A percentile compares a stretch with the other conserved stretches of the same genome.
These are phyloP conservation scores for Atrina japonica DNA, from an alignment of 2,888 invertebrate genomes.

Conservation along the genomic window DNA sequence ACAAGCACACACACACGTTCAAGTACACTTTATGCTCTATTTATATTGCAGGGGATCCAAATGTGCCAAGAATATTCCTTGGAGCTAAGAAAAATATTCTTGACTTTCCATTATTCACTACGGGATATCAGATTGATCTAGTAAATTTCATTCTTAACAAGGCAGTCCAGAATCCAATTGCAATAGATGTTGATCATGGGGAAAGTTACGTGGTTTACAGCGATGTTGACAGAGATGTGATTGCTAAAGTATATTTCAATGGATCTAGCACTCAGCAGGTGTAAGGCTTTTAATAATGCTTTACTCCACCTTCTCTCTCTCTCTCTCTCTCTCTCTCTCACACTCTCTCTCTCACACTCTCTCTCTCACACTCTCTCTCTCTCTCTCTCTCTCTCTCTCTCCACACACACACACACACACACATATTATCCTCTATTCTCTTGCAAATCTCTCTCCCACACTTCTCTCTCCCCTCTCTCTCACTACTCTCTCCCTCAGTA, in stretches of 20 bases:
- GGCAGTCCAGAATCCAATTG: neutral
- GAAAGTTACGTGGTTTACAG: slow-evolving; percentile 9
- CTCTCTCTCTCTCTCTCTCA: too few relatives aligned
- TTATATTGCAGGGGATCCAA: slow-evolving; percentile 16
- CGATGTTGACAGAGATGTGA: slow-evolving; percentile 17
- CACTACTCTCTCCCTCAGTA: too few relatives aligned
- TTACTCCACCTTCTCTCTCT: too few relatives aligned
- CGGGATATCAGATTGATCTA: slow-evolving; percentile 22
- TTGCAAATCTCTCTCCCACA: too few relatives aligned
- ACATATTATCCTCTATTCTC: too few relatives aligned
- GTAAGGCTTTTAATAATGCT: too few relatives aligned
- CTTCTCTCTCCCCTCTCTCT: too few relatives aligned
- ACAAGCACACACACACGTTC: too few relatives aligned
- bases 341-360: too few relatives aligned
- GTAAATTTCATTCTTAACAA: neutral
- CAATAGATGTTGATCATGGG: slow-evolving; percentile 1
- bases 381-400: too few relatives aligned
- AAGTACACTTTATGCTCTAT: neutral
- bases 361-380: too few relatives aligned
- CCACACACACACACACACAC: too few relatives aligned
- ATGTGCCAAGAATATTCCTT: slow-evolving; percentile 7
- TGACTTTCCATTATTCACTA: slow-evolving; percentile 18
- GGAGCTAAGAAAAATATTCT: slow-evolving; percentile 24
- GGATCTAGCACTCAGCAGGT: neutral
- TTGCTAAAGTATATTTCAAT: slow-evolving; percentile 11